Conservation (phyloP, 1,140 invertebrate genomes). For the Drosophila nigromelanica region DNA sequence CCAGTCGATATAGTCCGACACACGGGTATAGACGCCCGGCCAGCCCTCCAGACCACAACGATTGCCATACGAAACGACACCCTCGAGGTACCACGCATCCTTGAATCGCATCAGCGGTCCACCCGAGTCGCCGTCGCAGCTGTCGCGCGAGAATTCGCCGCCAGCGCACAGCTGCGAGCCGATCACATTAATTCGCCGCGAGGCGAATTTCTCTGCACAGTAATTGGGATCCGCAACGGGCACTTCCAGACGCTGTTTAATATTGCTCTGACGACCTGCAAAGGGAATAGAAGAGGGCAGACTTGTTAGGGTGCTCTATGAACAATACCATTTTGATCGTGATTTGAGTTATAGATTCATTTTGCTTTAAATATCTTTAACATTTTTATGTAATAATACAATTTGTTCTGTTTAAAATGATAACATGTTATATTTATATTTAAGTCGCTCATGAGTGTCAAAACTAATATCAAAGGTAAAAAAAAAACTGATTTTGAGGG, state of each 20-base stretch:
- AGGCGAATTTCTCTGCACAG: constrained; percentile 85
- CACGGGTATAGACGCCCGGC: constrained; percentile 92
- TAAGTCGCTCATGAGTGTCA: too few relatives aligned
- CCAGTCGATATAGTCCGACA: constrained; percentile 89
- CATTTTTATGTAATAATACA: too few relatives aligned
- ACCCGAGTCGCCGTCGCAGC: constrained; percentile 91
- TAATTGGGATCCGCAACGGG: constrained; percentile 84
- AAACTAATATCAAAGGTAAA: too few relatives aligned
- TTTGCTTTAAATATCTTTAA: too few relatives aligned
- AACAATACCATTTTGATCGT: too few relatives aligned
- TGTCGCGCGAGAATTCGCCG: constrained; percentile 87
- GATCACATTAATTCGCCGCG: constrained; percentile 50
- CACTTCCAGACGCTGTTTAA: constrained; percentile 86
- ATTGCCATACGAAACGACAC: constrained; percentile 91
- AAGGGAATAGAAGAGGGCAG: not conserved
- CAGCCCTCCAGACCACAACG: constrained; percentile 88
- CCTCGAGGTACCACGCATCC: constrained; percentile 85
- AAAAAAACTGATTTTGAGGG: too few relatives aligned
- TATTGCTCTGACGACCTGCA: constrained; percentile 80
- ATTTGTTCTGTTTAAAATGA: too few relatives aligned
- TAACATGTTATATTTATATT: too few relatives aligned
- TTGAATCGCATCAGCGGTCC: constrained; percentile 89
- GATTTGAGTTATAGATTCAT: too few relatives aligned
- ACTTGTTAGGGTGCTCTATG: not conserved
- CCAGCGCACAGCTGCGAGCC: constrained; percentile 87